These are phyloP conservation scores for Pseudomugil tenellus DNA, from an alignment of 2,797 vertebrate genomes.

Conservation along the genomic window DNA sequence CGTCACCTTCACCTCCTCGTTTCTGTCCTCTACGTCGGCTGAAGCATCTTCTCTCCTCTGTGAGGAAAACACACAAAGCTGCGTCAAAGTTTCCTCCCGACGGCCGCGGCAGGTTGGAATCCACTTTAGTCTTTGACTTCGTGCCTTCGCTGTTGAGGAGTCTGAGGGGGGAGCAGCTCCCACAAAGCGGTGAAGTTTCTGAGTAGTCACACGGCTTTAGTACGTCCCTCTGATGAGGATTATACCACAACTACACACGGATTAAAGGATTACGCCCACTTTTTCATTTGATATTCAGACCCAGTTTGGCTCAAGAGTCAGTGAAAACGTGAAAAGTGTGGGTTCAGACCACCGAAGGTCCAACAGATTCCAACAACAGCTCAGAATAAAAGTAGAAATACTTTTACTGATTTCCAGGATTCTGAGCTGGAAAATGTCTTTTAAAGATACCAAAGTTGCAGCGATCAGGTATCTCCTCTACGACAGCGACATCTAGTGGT, in stretches of 20 bases:
- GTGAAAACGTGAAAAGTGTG: constrained; percentile 16
- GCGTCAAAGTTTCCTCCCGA: constrained; percentile 22
- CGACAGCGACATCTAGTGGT: constrained; percentile 45
- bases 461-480: background rate
- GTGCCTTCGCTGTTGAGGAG: constrained; percentile 74
- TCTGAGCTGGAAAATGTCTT: background rate
- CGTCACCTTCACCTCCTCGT: background rate
- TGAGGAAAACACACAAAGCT: constrained; percentile 65
- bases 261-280: constrained; percentile 33
- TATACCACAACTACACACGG: constrained; percentile 34
- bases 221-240: constrained; percentile 31
- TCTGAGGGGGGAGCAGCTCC: constrained; percentile 49
- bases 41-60: constrained; percentile 90
- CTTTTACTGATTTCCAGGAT: constrained; percentile 8
- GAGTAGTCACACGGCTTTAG: constrained; percentile 40
- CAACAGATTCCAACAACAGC: background rate
- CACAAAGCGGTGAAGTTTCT: constrained; percentile 16
- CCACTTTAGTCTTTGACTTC: constrained; percentile 68
- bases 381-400: background rate
- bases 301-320: constrained; percentile 4
- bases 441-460: background rate
- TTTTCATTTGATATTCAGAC: constrained; percentile 4
- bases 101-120: constrained; percentile 43
- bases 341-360: background rate
- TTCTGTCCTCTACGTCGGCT: constrained; percentile 62